A percentile compares a stretch with the other conserved stretches of the same genome.
These are phyloP conservation scores for Macrophya alboannulata DNA, from an alignment of 2,888 invertebrate species.

Conservation along the genomic window DNA sequence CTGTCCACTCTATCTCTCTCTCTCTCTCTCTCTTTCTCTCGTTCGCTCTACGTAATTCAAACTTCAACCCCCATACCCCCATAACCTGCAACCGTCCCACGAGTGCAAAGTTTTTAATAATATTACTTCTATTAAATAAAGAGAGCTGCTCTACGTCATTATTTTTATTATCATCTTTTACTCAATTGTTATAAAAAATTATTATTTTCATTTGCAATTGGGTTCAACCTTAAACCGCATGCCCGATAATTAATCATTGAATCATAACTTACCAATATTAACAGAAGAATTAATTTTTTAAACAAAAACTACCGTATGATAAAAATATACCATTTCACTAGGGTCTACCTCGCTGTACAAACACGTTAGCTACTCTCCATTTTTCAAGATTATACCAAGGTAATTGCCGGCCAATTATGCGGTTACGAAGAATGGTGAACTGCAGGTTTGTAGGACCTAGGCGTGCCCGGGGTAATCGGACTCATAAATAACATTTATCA, in stretches of 20 bases:
- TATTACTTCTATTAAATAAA: constrained; percentile 65
- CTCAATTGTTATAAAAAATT: neutral
- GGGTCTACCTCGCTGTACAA: constrained; percentile 9
- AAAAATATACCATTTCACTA: too few relatives aligned
- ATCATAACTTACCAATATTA: neutral
- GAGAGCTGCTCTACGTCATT: neutral
- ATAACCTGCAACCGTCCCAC: neutral
- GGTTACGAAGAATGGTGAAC: constrained; percentile 56
- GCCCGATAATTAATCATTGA: neutral
- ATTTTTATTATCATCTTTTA: neutral
- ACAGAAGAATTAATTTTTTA: neutral
- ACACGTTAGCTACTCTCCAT: neutral
- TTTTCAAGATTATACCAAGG: constrained; percentile 45
- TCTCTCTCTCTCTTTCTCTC: too few relatives aligned
- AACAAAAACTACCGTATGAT: too few relatives aligned
- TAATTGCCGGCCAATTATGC: constrained; percentile 72
- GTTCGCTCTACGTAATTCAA: constrained; percentile 14
- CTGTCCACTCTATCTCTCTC: constrained; percentile 30
- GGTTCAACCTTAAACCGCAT: neutral
- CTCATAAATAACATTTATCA: constrained; percentile 74
- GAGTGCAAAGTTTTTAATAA: constrained; percentile 66
- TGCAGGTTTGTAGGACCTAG: constrained; percentile 60
- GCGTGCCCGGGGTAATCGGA: constrained; percentile 74
- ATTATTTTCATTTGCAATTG: neutral
- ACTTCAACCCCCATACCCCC: constrained; percentile 26